Evolutionary conservation across 92 coral and sea anemone genomes (phyloP).

Genomic region (Plumapathes pennacea): DNA sequence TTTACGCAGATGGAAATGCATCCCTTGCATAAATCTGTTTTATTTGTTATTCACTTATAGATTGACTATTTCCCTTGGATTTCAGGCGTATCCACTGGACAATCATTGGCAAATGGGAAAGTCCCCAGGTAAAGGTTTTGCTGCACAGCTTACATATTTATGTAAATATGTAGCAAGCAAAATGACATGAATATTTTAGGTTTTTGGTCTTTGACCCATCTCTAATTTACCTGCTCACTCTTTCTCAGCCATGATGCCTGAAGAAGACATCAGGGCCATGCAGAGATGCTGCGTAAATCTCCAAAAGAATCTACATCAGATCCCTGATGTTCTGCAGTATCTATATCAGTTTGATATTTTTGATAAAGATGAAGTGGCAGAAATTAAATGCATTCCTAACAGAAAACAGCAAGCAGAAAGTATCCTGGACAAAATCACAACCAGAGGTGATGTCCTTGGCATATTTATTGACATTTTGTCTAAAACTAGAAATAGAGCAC

Average conservation of each 20-base stretch:
- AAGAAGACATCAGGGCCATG: conserved; percentile 16
- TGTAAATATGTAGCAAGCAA: not conserved
- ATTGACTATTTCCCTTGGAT: no score
- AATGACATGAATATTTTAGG: not conserved
- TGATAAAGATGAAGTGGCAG: not conserved
- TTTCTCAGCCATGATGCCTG: conserved; percentile 14
- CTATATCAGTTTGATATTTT: conserved; percentile 17
- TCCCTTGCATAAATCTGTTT: no score
- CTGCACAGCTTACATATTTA: no score
- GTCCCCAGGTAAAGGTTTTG: no score
- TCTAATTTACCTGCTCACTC: no score
- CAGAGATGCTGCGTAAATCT: conserved; percentile 3
- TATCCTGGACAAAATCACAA: not conserved
- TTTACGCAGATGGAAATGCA: no score
- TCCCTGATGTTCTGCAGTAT: not conserved
- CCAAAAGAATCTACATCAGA: conserved; percentile 8
- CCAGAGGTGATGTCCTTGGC: conserved; percentile 19
- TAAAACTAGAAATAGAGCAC: no score
- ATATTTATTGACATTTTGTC: conserved; percentile 13
- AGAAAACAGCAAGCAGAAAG: not conserved
- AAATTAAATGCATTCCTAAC: not conserved
- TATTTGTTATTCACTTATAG: no score
- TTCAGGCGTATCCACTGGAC: no score
- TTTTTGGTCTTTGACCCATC: not conserved
- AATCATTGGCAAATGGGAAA: no score